Base-by-base conservation (phyloP, 2,797 vertebrate genomes). In the Arctocebus calabarensis region DNA sequence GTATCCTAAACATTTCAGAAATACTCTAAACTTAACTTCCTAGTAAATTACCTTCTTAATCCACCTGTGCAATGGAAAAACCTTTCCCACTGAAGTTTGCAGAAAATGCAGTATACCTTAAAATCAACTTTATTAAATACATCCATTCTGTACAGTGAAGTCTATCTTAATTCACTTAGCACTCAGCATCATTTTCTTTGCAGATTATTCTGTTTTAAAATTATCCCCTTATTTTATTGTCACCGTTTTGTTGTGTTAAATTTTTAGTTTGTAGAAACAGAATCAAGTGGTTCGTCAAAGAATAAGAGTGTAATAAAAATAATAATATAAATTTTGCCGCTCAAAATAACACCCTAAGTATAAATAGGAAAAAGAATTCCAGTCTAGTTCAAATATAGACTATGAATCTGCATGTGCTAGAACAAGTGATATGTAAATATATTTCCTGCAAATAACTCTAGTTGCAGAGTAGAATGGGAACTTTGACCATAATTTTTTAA, bases 291-390 rank as follows among this genome's bases (percentile, higher is more conserved):
- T 66, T 92, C 95, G 34, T 85, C 88, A 79, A 90, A 83, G 77
- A 52, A 78, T 81, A 52, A 85, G 55, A 75, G 12, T 85, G 34
- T 57, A 52, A 82, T 74, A 59, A 93, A 96, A 95, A 90, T 52
- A 89, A 64, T 66, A 75, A 91, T 45, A 55, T 77, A 95, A 95
- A 94, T 40, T 79, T 19, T n/a, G 48, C 7, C 34, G 74, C 77
- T 97, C 78, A 88, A 95, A 96, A 96, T 90, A 95, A 52, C 84
- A 78, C 61, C 55, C 73, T 73, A 95, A 77, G 74, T 48, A 79
- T 88, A 93, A 96, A 95, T 74, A 94, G 61, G 40, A 87, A 92
- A 73, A 37, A 87, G 23, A 20, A 64, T 29, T 70, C 29, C 45
- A 75, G 59, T 32, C 34, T 59, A 64, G 34, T 64, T 92, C 83